Percentiles rank a stretch among this genome's conserved stretches.
Conservation (phyloP, 2,797 vertebrate species). For the Myoxocephalus aenaeus region DNA sequence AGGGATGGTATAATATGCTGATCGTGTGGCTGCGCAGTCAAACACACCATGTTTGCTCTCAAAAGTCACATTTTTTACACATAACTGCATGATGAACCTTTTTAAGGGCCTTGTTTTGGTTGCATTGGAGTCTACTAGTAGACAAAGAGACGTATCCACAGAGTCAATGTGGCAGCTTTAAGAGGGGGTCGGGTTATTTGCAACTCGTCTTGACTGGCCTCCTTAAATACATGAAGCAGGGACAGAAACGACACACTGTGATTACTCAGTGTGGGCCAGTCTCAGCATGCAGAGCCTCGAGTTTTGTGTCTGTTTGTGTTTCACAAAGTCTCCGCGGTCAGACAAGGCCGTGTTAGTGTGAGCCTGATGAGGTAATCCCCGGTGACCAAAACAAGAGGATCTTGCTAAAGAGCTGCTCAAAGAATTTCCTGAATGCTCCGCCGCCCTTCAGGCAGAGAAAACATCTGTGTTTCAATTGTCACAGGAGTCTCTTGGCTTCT, state of each 20-base stretch:
- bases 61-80: not conserved
- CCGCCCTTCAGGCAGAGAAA: not conserved
- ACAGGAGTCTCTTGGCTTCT: not conserved
- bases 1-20: constrained; percentile 44
- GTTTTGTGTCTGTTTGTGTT: constrained; percentile 27
- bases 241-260: not conserved
- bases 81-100: not conserved
- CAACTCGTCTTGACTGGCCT: constrained; percentile 54
- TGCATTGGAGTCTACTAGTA: not conserved
- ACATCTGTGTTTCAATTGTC: not conserved
- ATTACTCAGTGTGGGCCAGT: constrained; percentile 31
- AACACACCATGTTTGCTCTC: constrained; percentile 15
- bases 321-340: not conserved
- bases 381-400: constrained; percentile 44
- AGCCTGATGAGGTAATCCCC: constrained; percentile 15
- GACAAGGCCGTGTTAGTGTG: not conserved
- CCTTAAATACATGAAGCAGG: not conserved
- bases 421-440: constrained; percentile 49
- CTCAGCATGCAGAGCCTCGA: constrained; percentile 41
- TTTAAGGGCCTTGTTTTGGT: not conserved
- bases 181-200: not conserved
- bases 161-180: not conserved
- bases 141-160: not conserved
- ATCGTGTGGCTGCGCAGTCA: constrained; percentile 31
- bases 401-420: constrained; percentile 44